Evolutionary conservation across 2,888 invertebrate genomes (phyloP), one percentile per base, ranked within the genome.

Genomic region (Callinectes sapidus): DNA sequence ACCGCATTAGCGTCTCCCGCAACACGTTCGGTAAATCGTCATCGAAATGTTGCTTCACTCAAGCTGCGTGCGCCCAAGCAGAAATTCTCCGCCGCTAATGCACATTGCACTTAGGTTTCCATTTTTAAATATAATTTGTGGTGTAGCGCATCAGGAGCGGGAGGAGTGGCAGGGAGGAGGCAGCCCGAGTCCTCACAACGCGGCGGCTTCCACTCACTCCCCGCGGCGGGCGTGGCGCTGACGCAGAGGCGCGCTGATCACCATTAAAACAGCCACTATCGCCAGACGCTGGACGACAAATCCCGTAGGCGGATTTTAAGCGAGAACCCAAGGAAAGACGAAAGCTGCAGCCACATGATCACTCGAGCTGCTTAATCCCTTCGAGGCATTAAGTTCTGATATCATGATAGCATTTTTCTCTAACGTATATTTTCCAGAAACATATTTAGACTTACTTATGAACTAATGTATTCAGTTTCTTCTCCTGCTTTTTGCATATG

Each of bases 21-120:
- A 81, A 10, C 81, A 81, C 81, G 35, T 81, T 81, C 81, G 81
- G 35, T 81, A 81, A 81, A 81, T 81, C 81, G 81, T 81, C 81
- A 81, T 81, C 81, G 81, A 81, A 81, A 81, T 81, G 81, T 81
- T 81, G 81, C 10, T 81, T 81, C 81, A 81, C 35, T 81, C 81
- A 81, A 81, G 81, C 81, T 16, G 81, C 81, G 32, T 35, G 13
- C 81, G 81, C 35, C 81, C 81, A 81, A 81, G 35, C 81, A 81
- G 81, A 81, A 81, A 81, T 81, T 81, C 35, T 16, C 81, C 81
- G 81, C 81, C 81, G 32, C 81, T 81, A 81, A 81, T 81, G 32
- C 81, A 81, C 81, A 81, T 35, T 81, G 81, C 81, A 81, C 81
- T 81, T 81, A 81, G 81, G 16, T 81, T 81, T 81, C 35, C 32